These are phyloP conservation scores for Melanotaenia pygmaea DNA, from an alignment of 2,797 vertebrate genomes.

Conservation along the genomic window DNA sequence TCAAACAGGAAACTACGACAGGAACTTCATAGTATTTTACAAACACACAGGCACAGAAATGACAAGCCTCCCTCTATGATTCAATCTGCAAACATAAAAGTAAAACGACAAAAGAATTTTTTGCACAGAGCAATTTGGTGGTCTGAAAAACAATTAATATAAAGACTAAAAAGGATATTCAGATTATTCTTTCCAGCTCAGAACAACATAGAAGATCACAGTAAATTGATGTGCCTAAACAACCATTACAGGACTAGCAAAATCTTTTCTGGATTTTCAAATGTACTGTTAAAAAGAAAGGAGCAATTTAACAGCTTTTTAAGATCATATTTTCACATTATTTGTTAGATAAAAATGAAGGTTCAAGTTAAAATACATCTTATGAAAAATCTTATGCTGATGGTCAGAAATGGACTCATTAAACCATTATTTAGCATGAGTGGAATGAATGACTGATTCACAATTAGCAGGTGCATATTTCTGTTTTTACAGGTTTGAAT, in stretches of 20 bases:
- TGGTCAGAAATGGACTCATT: not conserved
- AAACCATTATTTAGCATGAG: not conserved
- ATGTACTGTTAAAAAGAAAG: not conserved
- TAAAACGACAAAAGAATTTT: constrained; percentile 14
- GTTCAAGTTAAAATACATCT: too few species aligned
- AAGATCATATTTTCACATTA: not conserved
- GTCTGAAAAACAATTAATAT: not conserved
- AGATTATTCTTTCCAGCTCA: not conserved
- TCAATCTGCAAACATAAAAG: constrained; percentile 16
- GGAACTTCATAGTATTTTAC: constrained; percentile 64
- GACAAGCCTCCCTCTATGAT: constrained; percentile 41
- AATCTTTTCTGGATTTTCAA: not conserved
- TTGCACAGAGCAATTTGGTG: constrained; percentile 14
- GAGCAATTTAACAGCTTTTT: not conserved
- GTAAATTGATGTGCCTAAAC: not conserved
- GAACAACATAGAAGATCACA: not conserved
- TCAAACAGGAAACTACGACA: constrained; percentile 68
- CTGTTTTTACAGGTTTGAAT: not conserved
- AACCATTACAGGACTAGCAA: not conserved
- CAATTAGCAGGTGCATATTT: not conserved
- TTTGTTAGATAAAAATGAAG: too few species aligned
- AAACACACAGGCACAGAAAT: constrained; percentile 66
- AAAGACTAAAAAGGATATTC: constrained; percentile 8
- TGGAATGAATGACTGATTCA: not conserved
- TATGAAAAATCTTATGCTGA: not conserved